A percentile compares a stretch with the other conserved stretches of the same genome.
Conservation (phyloP, 2,113 vertebrate genomes). For the Podocnemis expansa region DNA sequence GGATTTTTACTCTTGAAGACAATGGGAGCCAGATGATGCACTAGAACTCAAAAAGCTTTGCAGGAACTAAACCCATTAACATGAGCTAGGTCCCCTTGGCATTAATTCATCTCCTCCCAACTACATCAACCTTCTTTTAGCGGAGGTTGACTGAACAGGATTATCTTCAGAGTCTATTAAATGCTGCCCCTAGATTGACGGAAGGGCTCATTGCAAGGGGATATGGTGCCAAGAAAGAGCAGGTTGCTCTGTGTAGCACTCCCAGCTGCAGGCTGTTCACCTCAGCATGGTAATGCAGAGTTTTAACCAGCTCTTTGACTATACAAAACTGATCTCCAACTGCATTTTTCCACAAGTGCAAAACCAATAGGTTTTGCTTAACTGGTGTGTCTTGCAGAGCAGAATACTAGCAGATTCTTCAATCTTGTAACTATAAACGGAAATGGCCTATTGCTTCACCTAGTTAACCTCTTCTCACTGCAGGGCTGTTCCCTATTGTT, state of each 20-base stretch:
- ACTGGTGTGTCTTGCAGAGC: too few species aligned
- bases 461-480: neutral
- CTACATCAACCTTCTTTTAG: constrained; percentile 2
- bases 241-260: neutral
- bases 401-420: too few species aligned
- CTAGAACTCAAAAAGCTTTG: constrained; percentile 21
- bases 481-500: neutral
- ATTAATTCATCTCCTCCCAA: neutral
- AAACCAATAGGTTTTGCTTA: too few species aligned
- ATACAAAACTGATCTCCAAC: neutral
- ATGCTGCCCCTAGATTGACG: neutral
- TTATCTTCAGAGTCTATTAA: constrained; percentile 32
- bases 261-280: neutral
- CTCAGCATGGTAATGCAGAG: neutral
- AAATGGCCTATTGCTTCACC: neutral
- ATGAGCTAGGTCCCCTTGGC: neutral
- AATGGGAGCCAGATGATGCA: neutral
- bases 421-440: neutral
- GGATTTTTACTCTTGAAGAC: neutral
- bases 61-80: neutral
- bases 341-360: too few species aligned
- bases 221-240: rapidly evolving
- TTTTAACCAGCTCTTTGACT: neutral
- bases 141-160: neutral
- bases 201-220: neutral